Base-by-base conservation (phyloP, 1,140 invertebrate genomes). In the Diorhabda carinulata region DNA sequence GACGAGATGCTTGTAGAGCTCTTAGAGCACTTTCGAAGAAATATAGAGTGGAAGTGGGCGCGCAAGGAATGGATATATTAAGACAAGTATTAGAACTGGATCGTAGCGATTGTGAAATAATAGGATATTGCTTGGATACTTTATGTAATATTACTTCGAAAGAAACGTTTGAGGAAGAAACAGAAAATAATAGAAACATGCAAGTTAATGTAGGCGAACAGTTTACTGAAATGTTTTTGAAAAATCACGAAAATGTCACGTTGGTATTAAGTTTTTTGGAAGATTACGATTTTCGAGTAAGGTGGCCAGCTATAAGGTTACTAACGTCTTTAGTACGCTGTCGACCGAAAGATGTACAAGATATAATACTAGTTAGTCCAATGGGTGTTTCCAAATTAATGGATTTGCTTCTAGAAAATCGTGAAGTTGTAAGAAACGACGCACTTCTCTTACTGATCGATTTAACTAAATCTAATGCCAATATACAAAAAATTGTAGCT, bases 401-500 rank as follows among this genome's bases (percentile, higher is more conserved):
- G 92, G 98, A 99, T 83, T 83, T 99, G 4, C 83, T 99, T 8
- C 88, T 89, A 42, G 98, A 99, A 75, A 93, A 89, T 68, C 86
- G 97, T 78, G 98, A 99, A 88, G 92, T 99, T 4, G 94, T 99
- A 57, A 84, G 98, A 70, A 99, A 99, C 83, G 95, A 98, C 84
- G 94, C 94, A 2, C 82, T 99, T 8, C 82, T 99, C 4, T 83
- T 99, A n/a, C 84, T 99, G 0, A 94, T 94, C 72, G 92, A 97
- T 78, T 83, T 99, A 61, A 98, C 96, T 0, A 96, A 96, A 83
- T 91, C 91, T 4, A 99, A 99, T 85, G 92, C 95, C 0, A 98
- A 98, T 81, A 97, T 99, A 75, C 98, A 99, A 82, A 99, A 99
- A 84, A 98, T 99, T 77, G 96, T 99, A 3, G 98, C 97, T 0